These are phyloP conservation scores for Ophiothrix spiculata DNA, from an alignment of 35 echinoderm and acorn worm species.

Conservation along the genomic window DNA sequence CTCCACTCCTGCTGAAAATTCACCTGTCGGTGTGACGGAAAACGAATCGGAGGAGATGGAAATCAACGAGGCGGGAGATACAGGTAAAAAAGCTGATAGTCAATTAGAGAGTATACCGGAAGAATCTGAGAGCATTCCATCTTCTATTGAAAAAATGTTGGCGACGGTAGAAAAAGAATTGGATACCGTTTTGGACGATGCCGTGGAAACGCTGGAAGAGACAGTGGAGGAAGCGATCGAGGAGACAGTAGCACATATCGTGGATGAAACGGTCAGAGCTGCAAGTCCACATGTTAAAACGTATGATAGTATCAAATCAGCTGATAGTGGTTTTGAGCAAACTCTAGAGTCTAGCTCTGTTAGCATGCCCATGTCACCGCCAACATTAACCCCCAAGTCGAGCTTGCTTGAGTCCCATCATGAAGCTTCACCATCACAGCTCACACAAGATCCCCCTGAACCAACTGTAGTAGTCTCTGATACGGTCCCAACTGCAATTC, in stretches of 20 bases:
- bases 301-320: neutral
- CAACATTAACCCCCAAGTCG: too few species aligned
- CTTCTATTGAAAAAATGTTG: neutral
- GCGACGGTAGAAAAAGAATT: conserved; percentile 10
- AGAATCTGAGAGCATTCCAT: neutral
- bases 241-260: neutral
- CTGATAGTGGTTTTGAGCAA: neutral
- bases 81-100: neutral
- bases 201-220: neutral
- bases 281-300: neutral
- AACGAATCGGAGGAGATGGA: conserved; percentile 16
- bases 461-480: too few species aligned
- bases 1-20: conserved; percentile 43
- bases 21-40: neutral
- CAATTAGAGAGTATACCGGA: neutral
- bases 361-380: too few species aligned
- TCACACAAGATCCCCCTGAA: too few species aligned
- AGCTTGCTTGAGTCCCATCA: too few species aligned
- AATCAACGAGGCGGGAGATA: neutral
- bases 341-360: too few species aligned
- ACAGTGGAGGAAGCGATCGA: neutral
- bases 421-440: too few species aligned
- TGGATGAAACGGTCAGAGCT: neutral
- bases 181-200: neutral
- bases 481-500: too few species aligned